These are phyloP conservation scores for Phaethornis superciliosus DNA, from an alignment of 2,113 vertebrate species.

Conservation along the genomic window DNA sequence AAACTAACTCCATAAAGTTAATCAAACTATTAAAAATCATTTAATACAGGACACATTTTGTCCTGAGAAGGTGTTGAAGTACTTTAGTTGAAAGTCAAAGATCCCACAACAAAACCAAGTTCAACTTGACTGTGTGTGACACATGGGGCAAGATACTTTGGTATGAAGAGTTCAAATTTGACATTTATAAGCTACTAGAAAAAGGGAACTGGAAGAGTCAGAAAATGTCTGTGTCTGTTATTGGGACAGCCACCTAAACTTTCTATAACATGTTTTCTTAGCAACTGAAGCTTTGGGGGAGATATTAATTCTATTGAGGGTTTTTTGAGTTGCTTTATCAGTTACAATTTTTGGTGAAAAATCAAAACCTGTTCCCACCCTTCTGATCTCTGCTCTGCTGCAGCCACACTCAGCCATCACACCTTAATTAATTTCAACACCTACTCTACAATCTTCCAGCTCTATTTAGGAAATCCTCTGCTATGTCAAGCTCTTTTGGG, in stretches of 20 bases:
- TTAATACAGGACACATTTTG: no score
- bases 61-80: neutral
- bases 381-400: neutral
- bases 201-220: neutral
- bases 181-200: neutral
- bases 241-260: neutral
- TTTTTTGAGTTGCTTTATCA: neutral
- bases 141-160: rapidly evolving
- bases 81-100: neutral
- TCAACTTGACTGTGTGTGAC: neutral
- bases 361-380: neutral
- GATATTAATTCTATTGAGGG: neutral
- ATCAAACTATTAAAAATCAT: neutral
- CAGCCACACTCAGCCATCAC: neutral
- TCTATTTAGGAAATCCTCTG: neutral
- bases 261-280: neutral
- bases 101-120: neutral
- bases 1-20: neutral
- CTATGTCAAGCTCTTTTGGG: neutral
- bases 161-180: neutral
- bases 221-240: neutral
- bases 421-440: neutral
- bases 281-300: neutral
- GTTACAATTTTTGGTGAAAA: neutral
- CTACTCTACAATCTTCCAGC: neutral